A percentile compares a stretch with the other conserved stretches of the same genome.
Conservation (phyloP, 64 coral and sea anemone genomes). For the Hydrozoanthus tunicans region DNA sequence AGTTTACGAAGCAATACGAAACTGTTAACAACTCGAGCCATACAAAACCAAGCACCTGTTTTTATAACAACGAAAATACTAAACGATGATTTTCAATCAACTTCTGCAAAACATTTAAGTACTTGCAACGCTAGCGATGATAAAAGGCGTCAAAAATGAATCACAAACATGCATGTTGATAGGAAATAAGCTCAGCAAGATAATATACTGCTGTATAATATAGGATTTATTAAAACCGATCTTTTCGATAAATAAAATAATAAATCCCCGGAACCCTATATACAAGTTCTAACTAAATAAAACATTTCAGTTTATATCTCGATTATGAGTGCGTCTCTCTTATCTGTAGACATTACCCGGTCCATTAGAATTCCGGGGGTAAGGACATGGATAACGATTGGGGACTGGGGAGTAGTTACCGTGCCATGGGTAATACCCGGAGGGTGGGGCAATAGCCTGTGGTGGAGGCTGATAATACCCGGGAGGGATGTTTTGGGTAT, state of each 20-base stretch:
- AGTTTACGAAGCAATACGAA: too few relatives aligned
- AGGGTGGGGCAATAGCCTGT: constrained; percentile 10
- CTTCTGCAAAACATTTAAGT: too few relatives aligned
- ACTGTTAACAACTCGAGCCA: too few relatives aligned
- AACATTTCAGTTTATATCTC: neutral
- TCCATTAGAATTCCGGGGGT: constrained; percentile 1
- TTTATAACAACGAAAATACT: neutral
- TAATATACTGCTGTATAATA: neutral
- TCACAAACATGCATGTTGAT: too few relatives aligned
- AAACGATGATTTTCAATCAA: neutral
- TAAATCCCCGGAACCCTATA: neutral
- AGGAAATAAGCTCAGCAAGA: too few relatives aligned
- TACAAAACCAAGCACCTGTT: too few relatives aligned
- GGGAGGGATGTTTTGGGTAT: constrained; percentile 37
- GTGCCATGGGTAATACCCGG: constrained; percentile 65
- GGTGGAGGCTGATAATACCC: constrained; percentile 36
- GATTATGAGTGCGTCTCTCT: neutral
- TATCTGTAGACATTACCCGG: constrained; percentile 45
- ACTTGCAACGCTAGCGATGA: too few relatives aligned
- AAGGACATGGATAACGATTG: constrained; percentile 9
- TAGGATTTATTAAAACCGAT: neutral
- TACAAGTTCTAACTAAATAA: neutral
- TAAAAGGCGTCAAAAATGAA: too few relatives aligned
- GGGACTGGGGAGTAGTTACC: constrained; percentile 45
- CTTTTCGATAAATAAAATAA: constrained; percentile 25